A percentile compares a stretch with the other conserved stretches of the same genome.
These are phyloP conservation scores for Drosophila pseudotakahashii DNA, from an alignment of 2,888 invertebrate genomes.

Conservation along the genomic window DNA sequence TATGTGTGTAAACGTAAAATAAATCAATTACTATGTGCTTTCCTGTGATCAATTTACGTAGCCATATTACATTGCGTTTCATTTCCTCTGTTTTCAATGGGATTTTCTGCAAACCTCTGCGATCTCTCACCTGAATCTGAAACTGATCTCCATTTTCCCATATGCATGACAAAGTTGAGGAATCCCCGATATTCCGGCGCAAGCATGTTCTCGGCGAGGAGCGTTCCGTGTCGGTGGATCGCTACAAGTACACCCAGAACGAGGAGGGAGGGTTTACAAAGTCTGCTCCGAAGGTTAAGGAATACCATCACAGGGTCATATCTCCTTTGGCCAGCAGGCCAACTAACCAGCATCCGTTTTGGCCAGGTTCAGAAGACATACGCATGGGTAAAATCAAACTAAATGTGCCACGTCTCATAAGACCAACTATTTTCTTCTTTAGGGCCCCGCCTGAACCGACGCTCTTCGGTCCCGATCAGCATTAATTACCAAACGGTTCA, in stretches of 20 bases:
- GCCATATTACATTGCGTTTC: constrained; percentile 46
- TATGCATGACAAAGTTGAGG: constrained; percentile 43
- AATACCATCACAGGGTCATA: constrained; percentile 7
- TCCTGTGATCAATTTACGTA: constrained; percentile 70
- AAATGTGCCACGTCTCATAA: not conserved
- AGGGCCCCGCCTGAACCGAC: constrained; percentile 62
- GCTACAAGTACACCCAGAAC: constrained; percentile 46
- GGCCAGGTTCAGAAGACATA: constrained; percentile 25
- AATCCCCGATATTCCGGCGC: constrained; percentile 51
- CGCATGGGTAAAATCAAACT: constrained; percentile 47
- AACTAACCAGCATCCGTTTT: constrained; percentile 5
- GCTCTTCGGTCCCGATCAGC: constrained; percentile 75
- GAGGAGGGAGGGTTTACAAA: constrained; percentile 17
- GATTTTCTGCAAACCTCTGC: constrained; percentile 11
- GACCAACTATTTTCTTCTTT: constrained; percentile 15
- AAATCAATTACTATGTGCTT: constrained; percentile 67
- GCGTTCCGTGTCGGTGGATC: constrained; percentile 80
- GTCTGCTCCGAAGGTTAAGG: constrained; percentile 15
- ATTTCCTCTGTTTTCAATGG: constrained; percentile 30
- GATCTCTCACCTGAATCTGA: constrained; percentile 6
- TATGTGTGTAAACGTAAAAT: constrained; percentile 55
- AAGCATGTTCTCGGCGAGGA: constrained; percentile 64
- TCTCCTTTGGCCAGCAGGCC: constrained; percentile 24
- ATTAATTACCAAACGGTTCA: constrained; percentile 73
- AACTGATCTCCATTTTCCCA: constrained; percentile 20